Evolutionary conservation across 2,888 invertebrate genomes (phyloP).

Genomic region (Lissonota sp.): DNA sequence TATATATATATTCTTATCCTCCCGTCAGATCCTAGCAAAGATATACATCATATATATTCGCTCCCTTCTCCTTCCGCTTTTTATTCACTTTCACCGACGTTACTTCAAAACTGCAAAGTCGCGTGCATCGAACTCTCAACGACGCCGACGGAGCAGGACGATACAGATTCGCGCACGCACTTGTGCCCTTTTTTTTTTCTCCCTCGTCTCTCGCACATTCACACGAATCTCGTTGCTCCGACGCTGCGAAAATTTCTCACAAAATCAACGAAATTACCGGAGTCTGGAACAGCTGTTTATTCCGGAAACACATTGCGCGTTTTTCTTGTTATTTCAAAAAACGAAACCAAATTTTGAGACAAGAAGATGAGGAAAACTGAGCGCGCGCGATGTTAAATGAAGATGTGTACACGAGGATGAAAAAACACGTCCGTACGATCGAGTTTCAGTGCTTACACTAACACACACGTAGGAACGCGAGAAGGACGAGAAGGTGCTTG

Average conservation of each 20-base stretch:
- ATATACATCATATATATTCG: background rate
- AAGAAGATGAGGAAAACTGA: background rate
- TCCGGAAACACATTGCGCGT: constrained; percentile 10
- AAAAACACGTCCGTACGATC: background rate
- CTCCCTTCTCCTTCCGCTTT: background rate
- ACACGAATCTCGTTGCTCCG: background rate
- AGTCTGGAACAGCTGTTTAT: constrained; percentile 54
- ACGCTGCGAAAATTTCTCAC: background rate
- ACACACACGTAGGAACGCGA: background rate
- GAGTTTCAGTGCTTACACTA: background rate
- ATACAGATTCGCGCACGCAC: background rate
- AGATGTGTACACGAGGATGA: background rate
- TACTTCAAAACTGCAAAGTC: background rate
- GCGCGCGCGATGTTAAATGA: constrained; percentile 5
- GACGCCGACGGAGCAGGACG: background rate
- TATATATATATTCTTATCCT: background rate
- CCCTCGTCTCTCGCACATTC: background rate
- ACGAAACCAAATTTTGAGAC: no score
- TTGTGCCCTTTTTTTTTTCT: constrained; percentile 5
- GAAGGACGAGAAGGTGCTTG: constrained; percentile 11
- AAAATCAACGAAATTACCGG: constrained; percentile 15
- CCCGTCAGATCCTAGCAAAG: no score
- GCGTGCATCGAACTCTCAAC: constrained; percentile 29
- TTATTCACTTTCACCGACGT: constrained; percentile 30
- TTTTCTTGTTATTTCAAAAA: constrained; percentile 9